Base-by-base conservation (phyloP, 2,888 invertebrate genomes). In the Spilarctia lutea region DNA sequence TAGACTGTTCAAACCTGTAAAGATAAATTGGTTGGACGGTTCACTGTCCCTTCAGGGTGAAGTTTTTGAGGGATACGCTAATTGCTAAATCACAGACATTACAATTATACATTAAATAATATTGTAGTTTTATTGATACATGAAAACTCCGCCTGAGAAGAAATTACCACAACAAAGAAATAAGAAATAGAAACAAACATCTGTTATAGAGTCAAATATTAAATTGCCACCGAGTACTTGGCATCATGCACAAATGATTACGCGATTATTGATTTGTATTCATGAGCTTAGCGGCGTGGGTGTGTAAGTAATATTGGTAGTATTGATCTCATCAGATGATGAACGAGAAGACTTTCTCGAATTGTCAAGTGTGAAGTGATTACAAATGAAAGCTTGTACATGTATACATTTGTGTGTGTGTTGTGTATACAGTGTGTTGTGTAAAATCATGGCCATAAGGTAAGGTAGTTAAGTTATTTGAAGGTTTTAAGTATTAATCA, bases 351-450 rank as follows among this genome's bases (percentile, higher is more conserved):
- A 30, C 84, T 84, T 83, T 84, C 84, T 78, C 76, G 75, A 72
- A 75, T 77, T 68, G 67, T 70, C 72, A 72, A 72, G 72, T 74
- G 74, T 72, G 52, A 78, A 75, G 45, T 69, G 69, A 67, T 78
- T 70, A 72, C 70, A 71, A 75, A 72, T 66, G 75, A 78, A 75
- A 78, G 78, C 73, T 65, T 86, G 88, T 89, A 86, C 83, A 88
- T 88, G 52, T 71, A 42, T 45, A 67, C 42, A 67, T 42, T 42
- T 67, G 42, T 45, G 3, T 67, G 1, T 45, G 27, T 27, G 3
- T n/a, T 60, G 13, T 27, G 6, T 60, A 63, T 30, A 63, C 30
- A 27, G 18, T 0, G 63, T 63, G 63, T 63, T 18, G 30, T 16
- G 16, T 18, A 63, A 63, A 63, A 6, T 1, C 16, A 16, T 60